phyloP scores from a whole-genome alignment of 2,888 invertebrate species.

The Psylliodes chrysocephalus region DNA sequence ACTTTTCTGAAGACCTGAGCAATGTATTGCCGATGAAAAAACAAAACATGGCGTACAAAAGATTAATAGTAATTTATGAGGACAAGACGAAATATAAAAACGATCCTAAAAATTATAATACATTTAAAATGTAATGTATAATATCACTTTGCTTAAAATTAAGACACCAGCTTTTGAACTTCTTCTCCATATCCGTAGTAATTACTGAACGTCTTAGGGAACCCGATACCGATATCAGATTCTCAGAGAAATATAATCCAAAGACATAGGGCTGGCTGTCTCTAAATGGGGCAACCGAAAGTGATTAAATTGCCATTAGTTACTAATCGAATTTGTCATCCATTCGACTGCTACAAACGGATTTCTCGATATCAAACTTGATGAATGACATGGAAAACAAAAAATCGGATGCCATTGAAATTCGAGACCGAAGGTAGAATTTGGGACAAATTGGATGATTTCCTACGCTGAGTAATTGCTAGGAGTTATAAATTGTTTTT shows the following conservation, averaged over 20 bases:
- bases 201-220: not conserved
- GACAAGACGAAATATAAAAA: too few species aligned
- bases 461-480: too few species aligned
- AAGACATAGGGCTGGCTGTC: not conserved
- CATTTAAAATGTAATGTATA: too few species aligned
- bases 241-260: not conserved
- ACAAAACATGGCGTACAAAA: too few species aligned
- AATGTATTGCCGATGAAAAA: too few species aligned
- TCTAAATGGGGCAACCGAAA: not conserved
- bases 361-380: slow-evolving; percentile 16
- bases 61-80: too few species aligned
- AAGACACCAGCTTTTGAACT: too few species aligned
- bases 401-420: not conserved
- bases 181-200: not conserved
- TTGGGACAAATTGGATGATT: not conserved
- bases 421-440: not conserved
- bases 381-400: slow-evolving; percentile 12
- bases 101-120: too few species aligned
- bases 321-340: slow-evolving; percentile 9
- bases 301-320: slow-evolving; percentile 20
- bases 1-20: not conserved
- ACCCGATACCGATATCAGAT: not conserved
- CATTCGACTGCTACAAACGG: not conserved
- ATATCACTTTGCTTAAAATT: too few species aligned
- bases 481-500: too few species aligned